These are phyloP conservation scores for Cardiocondyla obscurior DNA, from an alignment of 1,140 invertebrate genomes.

Conservation along the genomic window DNA sequence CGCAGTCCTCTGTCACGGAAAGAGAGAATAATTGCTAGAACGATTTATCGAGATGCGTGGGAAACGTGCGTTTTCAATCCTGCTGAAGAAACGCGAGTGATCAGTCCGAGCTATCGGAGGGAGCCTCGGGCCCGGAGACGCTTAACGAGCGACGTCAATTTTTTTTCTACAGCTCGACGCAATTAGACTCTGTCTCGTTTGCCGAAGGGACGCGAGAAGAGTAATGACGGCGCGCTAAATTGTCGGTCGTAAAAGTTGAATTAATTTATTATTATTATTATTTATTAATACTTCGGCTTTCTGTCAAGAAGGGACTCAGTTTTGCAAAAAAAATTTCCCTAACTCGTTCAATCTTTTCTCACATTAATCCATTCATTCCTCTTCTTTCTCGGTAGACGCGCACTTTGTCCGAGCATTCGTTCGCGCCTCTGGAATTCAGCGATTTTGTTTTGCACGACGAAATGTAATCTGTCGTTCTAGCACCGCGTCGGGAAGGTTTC, in stretches of 20 bases:
- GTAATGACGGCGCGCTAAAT: conserved; percentile 67
- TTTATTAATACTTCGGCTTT: too few species aligned
- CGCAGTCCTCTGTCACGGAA: neutral
- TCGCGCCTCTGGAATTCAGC: too few species aligned
- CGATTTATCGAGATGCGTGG: conserved; percentile 49
- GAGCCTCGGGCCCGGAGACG: conserved; percentile 40
- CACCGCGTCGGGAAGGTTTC: too few species aligned
- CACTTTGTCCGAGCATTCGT: too few species aligned
- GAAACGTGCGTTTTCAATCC: conserved; percentile 48
- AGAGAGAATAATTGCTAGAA: neutral
- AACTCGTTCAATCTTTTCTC: too few species aligned
- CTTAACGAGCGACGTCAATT: conserved; percentile 70
- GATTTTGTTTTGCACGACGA: too few species aligned
- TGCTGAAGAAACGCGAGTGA: conserved; percentile 23
- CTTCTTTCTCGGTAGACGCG: too few species aligned
- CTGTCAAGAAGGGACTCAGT: too few species aligned
- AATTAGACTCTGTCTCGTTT: conserved; percentile 73
- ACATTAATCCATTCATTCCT: too few species aligned
- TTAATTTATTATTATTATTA: too few species aligned
- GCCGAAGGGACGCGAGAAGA: conserved; percentile 67
- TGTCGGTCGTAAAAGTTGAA: conserved; percentile 60
- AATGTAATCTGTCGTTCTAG: too few species aligned
- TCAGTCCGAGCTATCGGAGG: conserved; percentile 21
- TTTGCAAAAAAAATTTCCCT: too few species aligned
- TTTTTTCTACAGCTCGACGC: conserved; percentile 66